Conservation (phyloP, 2,113 vertebrate species). For the Dendropsophus ebraccatus region DNA sequence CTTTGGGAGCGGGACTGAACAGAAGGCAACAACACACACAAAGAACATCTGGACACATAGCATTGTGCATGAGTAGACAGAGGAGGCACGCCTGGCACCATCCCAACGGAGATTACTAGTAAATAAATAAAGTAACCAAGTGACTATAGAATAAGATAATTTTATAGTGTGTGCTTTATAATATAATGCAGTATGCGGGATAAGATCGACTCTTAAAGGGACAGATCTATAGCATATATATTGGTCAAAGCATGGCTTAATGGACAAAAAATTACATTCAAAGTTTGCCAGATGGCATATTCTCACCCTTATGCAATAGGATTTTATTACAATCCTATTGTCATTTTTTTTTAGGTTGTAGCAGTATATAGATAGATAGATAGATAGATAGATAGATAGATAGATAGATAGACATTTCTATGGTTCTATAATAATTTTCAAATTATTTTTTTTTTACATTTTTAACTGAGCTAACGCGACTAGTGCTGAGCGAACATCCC, state of each 20-base stretch:
- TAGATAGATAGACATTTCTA: too few species aligned
- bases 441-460: too few species aligned
- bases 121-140: constrained; percentile 4
- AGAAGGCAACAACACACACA: constrained; percentile 23
- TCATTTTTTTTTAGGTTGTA: too few species aligned
- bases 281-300: not conserved
- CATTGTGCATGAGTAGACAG: constrained; percentile 25
- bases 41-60: constrained; percentile 21
- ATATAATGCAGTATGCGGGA: not conserved
- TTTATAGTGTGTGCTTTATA: not conserved
- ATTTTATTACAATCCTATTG: not conserved
- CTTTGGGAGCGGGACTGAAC: not conserved
- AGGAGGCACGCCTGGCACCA: not conserved
- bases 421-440: too few species aligned
- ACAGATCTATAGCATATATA: not conserved
- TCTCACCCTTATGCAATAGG: not conserved
- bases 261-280: not conserved
- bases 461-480: too few species aligned
- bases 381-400: too few species aligned
- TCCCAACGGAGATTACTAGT: constrained; percentile 4
- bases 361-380: too few species aligned
- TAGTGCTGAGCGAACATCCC: too few species aligned
- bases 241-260: not conserved
- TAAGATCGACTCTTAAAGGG: not conserved
- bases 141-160: not conserved